phyloP scores from a whole-genome alignment of 2,888 invertebrate genomes.

The Podotricha telesiphe region DNA sequence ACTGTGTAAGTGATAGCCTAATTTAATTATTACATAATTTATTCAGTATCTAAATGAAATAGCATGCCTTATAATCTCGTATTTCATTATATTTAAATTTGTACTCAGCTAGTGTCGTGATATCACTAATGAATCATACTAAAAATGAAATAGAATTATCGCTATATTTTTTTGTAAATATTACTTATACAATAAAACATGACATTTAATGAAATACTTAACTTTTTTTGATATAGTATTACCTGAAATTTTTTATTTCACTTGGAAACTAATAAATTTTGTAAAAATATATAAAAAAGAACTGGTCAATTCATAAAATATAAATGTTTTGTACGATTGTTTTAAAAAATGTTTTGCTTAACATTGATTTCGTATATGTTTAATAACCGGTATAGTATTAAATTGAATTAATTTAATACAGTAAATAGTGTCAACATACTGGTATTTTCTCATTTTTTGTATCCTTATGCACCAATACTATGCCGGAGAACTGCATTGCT shows the following conservation, averaged over 20 bases:
- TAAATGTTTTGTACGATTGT: too few relatives aligned
- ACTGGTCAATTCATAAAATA: too few relatives aligned
- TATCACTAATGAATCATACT: neutral
- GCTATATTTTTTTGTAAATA: neutral
- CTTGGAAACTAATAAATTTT: neutral
- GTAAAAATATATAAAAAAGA: too few relatives aligned
- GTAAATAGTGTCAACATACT: too few relatives aligned
- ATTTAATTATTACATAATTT: conserved; percentile 32
- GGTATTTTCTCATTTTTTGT: too few relatives aligned
- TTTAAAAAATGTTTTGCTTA: too few relatives aligned
- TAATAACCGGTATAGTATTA: neutral
- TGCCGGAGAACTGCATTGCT: too few relatives aligned
- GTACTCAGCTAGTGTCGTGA: neutral
- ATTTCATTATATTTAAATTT: conserved; percentile 7
- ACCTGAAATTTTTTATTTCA: neutral
- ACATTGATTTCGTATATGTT: too few relatives aligned
- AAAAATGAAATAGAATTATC: neutral
- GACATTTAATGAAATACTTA: neutral
- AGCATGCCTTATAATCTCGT: conserved; percentile 22
- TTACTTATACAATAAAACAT: neutral
- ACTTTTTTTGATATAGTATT: neutral
- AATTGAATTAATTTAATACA: neutral
- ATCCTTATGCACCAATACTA: too few relatives aligned
- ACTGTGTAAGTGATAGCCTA: conserved; percentile 30
- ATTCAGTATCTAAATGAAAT: conserved; percentile 16